These are phyloP conservation scores for Atopsyche davidsoni DNA, from an alignment of 1,140 invertebrate genomes.

Conservation along the genomic window DNA sequence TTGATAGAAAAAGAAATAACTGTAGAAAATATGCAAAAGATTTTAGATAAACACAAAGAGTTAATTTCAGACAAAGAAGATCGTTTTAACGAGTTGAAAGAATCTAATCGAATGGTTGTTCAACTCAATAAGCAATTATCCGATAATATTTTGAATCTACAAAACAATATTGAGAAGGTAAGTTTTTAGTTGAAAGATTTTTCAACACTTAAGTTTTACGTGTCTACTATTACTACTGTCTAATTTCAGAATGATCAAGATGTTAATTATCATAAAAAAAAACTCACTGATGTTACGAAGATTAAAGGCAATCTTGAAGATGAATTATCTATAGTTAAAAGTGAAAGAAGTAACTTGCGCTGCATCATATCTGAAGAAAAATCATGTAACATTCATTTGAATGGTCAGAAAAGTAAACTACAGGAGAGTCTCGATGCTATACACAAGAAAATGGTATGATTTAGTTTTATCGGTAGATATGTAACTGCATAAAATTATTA, in stretches of 20 bases:
- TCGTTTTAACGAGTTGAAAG: slow-evolving; percentile 39
- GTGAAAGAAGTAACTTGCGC: slow-evolving; percentile 49
- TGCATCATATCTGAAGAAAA: slow-evolving; percentile 50
- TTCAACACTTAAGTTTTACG: too few species aligned
- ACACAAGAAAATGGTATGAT: slow-evolving; percentile 48
- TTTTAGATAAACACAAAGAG: slow-evolving; percentile 24
- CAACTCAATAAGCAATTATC: slow-evolving; percentile 47
- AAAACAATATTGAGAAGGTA: slow-evolving; percentile 50
- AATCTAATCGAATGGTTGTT: slow-evolving; percentile 46
- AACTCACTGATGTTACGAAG: slow-evolving; percentile 48
- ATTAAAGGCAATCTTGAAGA: slow-evolving; percentile 49
- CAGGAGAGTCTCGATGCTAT: slow-evolving; percentile 43
- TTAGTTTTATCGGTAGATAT: too few species aligned
- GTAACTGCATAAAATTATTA: too few species aligned
- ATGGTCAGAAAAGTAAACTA: slow-evolving; percentile 47
- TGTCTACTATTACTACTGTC: slow-evolving; percentile 6
- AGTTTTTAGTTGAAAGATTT: slow-evolving; percentile 21
- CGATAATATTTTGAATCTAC: slow-evolving; percentile 47
- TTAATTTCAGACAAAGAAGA: slow-evolving; percentile 38
- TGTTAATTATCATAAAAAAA: slow-evolving; percentile 35
- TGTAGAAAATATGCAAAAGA: slow-evolving; percentile 25
- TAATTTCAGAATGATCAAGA: slow-evolving; percentile 35
- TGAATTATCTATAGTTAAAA: slow-evolving; percentile 48
- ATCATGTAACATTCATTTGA: slow-evolving; percentile 41
- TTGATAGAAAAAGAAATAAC: slow-evolving; percentile 24